Evolutionary conservation across 1,140 invertebrate genomes (phyloP).

Genomic region (Aphelenchoides fujianensis): DNA sequence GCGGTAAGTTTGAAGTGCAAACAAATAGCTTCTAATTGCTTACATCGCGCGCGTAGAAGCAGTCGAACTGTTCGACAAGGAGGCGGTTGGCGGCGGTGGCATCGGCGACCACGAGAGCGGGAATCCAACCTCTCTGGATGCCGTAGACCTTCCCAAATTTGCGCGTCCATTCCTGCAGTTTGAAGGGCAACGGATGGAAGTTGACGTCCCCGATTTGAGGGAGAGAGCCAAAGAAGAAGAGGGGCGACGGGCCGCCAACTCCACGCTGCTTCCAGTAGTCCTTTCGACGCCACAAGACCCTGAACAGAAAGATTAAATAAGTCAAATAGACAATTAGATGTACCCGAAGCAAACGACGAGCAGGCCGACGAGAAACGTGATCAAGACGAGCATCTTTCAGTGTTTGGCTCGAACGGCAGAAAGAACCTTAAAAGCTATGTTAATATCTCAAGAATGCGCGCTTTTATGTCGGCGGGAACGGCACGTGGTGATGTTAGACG

Average conservation of each 20-base stretch:
- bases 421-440: too few species aligned
- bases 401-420: too few species aligned
- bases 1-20: background rate
- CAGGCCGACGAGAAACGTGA: too few species aligned
- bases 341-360: too few species aligned
- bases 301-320: too few species aligned
- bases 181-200: conserved; percentile 5
- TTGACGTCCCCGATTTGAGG: background rate
- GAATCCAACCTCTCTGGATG: conserved; percentile 28
- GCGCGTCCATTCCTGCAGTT: conserved; percentile 26
- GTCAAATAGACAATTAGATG: too few species aligned
- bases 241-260: conserved; percentile 28
- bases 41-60: conserved; percentile 23
- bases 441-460: too few species aligned
- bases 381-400: too few species aligned
- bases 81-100: conserved; percentile 23
- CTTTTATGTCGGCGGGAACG: too few species aligned
- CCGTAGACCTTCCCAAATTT: conserved; percentile 40
- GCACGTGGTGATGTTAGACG: too few species aligned
- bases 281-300: background rate
- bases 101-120: conserved; percentile 19
- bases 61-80: conserved; percentile 28
- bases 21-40: background rate
- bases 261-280: conserved; percentile 25
- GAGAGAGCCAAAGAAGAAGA: conserved; percentile 26